Evolutionary conservation across 2,888 invertebrate genomes (phyloP), one percentile per base, ranked within the genome.

Genomic region (Selenia dentaria): DNA sequence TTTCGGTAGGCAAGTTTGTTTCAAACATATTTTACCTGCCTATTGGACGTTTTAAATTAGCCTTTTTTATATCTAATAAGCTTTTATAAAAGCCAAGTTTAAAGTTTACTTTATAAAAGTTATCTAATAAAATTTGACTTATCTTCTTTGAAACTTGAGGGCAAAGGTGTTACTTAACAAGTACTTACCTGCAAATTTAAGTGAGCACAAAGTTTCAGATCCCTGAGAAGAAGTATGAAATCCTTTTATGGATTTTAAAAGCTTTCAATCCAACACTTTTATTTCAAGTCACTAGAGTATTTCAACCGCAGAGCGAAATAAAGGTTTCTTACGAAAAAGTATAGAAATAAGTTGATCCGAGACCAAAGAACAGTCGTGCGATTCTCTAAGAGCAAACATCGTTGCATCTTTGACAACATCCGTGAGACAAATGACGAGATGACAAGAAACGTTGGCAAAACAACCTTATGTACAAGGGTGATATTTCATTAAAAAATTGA

Each of bases 1-100:
- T 73, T 69, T 66, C 54, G 63, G 54, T 50, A 44, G 22, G 47
- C 57, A 53, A 61, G 48, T 62, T 66, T 60, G 62, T 60, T 63
- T 65, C 52, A 22, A 42, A 49, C 52, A 41, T 46, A 32, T 45
- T 45, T 41, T 51, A 45, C 24, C 26, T 38, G 51, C 48, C 48
- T 42, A 47, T 53, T 47, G 37, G 34, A 51, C 51, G 44, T 44
- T 45, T 42, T 43, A 44, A 49, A 48, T 41, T 36, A 41, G 29
- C 41, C n/a, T 45, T 49, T 46, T 40, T 41, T 43, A 37, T 27
- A 12, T 29, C 26, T 46, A 42, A 51, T 51, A 46, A 51, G 51
- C 38, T 45, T 42, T 51, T 39, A 46, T 51, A 42, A 35, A 35
- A 22, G 37, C 34, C 33, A 32, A 52, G 47, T 47, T 47, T 16